These are phyloP conservation scores for Andrena bucephala DNA, from an alignment of 2,888 invertebrate species.

Conservation along the genomic window DNA sequence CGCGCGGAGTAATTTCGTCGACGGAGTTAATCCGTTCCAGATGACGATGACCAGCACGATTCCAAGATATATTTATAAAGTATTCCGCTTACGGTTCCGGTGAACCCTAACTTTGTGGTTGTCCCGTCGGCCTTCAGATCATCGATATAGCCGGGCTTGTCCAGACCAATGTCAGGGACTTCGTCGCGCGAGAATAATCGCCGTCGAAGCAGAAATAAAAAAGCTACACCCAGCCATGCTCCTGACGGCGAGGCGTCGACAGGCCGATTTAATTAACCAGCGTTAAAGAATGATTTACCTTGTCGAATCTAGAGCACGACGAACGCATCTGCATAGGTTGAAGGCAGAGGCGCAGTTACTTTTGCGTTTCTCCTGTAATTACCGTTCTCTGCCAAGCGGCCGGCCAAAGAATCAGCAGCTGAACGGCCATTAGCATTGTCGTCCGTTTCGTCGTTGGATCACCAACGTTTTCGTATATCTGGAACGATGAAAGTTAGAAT, in stretches of 20 bases:
- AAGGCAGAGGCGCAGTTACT: conserved; percentile 1
- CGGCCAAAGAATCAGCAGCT: conserved; percentile 11
- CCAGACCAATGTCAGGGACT: conserved; percentile 6
- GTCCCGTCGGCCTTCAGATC: background rate
- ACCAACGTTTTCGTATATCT: background rate
- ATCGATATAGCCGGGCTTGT: conserved; percentile 46
- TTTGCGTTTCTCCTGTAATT: conserved; percentile 27
- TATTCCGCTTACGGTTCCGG: background rate
- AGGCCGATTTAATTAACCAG: conserved; percentile 37
- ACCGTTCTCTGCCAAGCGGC: background rate
- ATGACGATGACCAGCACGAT: conserved; percentile 17
- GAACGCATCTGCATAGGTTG: too few relatives aligned
- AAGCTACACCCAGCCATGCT: background rate
- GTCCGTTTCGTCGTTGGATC: background rate
- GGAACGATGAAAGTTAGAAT: conserved; percentile 6
- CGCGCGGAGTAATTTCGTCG: background rate
- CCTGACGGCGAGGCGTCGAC: conserved; percentile 24
- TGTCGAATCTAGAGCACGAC: background rate
- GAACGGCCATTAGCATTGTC: conserved; percentile 6
- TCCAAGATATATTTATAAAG: conserved; percentile 36
- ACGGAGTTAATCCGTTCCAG: conserved; percentile 42
- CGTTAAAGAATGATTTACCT: conserved; percentile 13
- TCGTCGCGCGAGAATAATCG: background rate
- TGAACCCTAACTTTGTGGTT: background rate
- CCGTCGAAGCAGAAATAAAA: background rate